Conservation (phyloP, 2,888 invertebrate species). For the Synanthedon formicaeformis region DNA sequence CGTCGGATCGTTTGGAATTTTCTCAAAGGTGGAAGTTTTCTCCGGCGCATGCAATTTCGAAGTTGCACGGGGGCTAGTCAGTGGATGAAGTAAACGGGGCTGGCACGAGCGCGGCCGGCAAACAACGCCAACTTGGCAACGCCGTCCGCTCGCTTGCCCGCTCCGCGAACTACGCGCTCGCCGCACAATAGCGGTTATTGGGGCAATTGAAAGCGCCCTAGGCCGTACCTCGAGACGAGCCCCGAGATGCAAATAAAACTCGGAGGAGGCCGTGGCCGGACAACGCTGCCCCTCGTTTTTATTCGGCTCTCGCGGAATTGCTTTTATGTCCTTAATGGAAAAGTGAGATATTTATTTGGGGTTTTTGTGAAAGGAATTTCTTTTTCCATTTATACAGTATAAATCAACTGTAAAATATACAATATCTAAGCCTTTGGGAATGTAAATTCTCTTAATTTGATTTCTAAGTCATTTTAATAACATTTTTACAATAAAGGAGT, state of each 20-base stretch:
- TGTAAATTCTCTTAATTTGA: no score
- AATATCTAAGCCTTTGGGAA: neutral
- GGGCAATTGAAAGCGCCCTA: slow-evolving; percentile 46
- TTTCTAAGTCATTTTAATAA: no score
- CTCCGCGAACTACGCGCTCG: slow-evolving; percentile 11
- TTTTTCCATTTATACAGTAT: slow-evolving; percentile 31
- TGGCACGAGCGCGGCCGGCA: slow-evolving; percentile 6
- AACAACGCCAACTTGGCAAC: slow-evolving; percentile 12
- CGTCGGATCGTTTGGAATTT: slow-evolving; percentile 47
- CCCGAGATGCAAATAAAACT: slow-evolving; percentile 65
- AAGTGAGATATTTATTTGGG: slow-evolving; percentile 64
- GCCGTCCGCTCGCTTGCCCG: slow-evolving; percentile 3
- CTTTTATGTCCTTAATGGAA: slow-evolving; percentile 68
- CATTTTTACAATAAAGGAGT: no score
- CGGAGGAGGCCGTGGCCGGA: slow-evolving; percentile 52
- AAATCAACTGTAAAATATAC: neutral
- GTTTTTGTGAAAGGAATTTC: slow-evolving; percentile 41
- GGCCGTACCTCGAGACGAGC: slow-evolving; percentile 33
- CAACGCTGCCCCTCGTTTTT: slow-evolving; percentile 65
- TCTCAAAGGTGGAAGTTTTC: slow-evolving; percentile 59
- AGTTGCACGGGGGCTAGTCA: slow-evolving; percentile 41
- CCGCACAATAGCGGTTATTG: slow-evolving; percentile 58
- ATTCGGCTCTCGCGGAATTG: slow-evolving; percentile 66
- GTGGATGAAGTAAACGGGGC: slow-evolving; percentile 15
- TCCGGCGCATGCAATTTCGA: slow-evolving; percentile 52